Conservation (phyloP, 2,888 invertebrate genomes). For the Ectemnius cavifrons region DNA sequence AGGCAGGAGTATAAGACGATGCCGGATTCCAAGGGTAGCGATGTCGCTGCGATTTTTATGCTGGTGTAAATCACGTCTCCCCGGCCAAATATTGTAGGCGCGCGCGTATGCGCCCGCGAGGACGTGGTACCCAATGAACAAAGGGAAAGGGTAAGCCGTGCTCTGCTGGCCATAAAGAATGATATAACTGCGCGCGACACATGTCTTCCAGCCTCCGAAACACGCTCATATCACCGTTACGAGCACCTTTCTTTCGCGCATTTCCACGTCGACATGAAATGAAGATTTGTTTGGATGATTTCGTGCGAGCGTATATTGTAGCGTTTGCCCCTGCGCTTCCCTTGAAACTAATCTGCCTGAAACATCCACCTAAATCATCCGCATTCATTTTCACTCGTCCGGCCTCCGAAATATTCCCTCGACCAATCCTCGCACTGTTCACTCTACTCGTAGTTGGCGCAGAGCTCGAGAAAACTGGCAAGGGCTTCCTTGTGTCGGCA, state of each 20-base stretch:
- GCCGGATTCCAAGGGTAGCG: constrained; percentile 25
- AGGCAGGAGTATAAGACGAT: constrained; percentile 36
- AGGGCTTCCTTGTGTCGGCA: no score
- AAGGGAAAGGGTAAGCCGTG: constrained; percentile 59
- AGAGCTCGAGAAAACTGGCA: neutral
- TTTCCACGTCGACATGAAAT: constrained; percentile 58
- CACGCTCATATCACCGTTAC: constrained; percentile 52
- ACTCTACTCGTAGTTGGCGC: no score
- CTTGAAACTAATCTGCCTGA: neutral
- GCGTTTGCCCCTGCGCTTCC: constrained; percentile 11
- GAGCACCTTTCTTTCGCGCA: constrained; percentile 28
- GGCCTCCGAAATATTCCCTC: no score
- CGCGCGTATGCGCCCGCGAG: constrained; percentile 14
- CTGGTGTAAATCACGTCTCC: constrained; percentile 74
- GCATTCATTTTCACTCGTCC: neutral
- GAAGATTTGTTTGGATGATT: constrained; percentile 73
- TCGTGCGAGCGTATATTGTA: constrained; percentile 21
- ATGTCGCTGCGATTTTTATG: constrained; percentile 64
- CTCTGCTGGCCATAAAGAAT: constrained; percentile 74
- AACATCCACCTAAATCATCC: neutral
- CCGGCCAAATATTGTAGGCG: constrained; percentile 69
- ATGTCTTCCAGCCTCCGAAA: constrained; percentile 71
- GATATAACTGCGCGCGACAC: constrained; percentile 77
- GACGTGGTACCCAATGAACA: constrained; percentile 55
- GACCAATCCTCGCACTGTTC: neutral